Conservation (phyloP, 2,888 invertebrate genomes). For the Diogma glabrata region DNA sequence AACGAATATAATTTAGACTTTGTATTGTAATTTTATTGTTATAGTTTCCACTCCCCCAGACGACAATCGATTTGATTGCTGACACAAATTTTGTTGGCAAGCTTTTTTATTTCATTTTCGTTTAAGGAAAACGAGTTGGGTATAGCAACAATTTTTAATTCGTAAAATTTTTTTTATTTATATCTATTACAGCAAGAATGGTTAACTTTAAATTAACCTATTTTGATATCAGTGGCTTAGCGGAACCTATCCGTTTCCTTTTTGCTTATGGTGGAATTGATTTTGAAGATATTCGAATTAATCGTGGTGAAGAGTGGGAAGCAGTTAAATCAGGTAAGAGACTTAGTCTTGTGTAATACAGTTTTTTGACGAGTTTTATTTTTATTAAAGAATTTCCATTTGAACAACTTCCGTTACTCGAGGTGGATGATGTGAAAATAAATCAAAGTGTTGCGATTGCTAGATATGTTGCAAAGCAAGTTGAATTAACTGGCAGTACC, state of each 20-base stretch:
- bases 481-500: slow-evolving; percentile 36
- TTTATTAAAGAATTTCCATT: slow-evolving; percentile 12
- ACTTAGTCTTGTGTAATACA: not conserved
- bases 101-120: too few relatives aligned
- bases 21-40: too few relatives aligned
- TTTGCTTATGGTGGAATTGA: slow-evolving; percentile 37
- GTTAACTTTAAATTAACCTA: slow-evolving; percentile 44
- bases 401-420: slow-evolving; percentile 20
- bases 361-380: not conserved
- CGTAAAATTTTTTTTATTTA: too few relatives aligned
- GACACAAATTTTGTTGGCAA: too few relatives aligned
- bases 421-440: slow-evolving; percentile 39
- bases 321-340: slow-evolving; percentile 34
- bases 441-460: slow-evolving; percentile 40
- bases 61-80: too few relatives aligned
- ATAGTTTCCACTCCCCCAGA: too few relatives aligned
- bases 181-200: too few relatives aligned
- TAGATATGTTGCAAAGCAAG: slow-evolving; percentile 41
- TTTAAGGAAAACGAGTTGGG: too few relatives aligned
- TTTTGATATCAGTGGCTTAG: slow-evolving; percentile 40
- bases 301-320: slow-evolving; percentile 34
- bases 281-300: slow-evolving; percentile 41
- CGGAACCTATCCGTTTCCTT: slow-evolving; percentile 33
- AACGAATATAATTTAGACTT: too few relatives aligned
- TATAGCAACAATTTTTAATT: too few relatives aligned